Percentiles rank a stretch among this genome's conserved stretches.
Evolutionary conservation across 2,888 invertebrate species (phyloP).

Genomic region (Calameuta pallipes): DNA sequence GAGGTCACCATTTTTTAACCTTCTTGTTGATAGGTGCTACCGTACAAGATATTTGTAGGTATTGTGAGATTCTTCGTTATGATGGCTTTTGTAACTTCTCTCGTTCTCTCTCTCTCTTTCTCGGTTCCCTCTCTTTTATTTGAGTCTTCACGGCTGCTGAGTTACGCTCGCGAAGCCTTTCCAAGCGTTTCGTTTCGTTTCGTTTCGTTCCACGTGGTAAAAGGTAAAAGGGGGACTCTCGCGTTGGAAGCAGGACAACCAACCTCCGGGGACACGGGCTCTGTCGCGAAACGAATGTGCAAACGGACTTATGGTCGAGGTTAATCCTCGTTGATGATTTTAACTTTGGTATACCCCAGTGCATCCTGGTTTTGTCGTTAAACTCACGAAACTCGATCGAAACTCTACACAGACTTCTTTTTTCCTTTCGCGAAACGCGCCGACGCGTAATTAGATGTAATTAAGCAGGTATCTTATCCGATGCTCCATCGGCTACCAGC

Average conservation of each 20-base stretch:
- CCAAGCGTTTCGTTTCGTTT: neutral
- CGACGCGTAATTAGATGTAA: conserved; percentile 57
- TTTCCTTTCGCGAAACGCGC: conserved; percentile 25
- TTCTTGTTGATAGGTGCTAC: neutral
- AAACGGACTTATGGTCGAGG: neutral
- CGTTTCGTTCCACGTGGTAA: neutral
- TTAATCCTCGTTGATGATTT: neutral
- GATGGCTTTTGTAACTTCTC: neutral
- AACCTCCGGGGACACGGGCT: neutral
- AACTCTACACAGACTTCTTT: conserved; percentile 15
- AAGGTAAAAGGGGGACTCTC: neutral
- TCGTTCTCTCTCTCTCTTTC: neutral
- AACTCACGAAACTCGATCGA: conserved; percentile 35
- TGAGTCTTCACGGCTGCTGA: conserved; percentile 16
- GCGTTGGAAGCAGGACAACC: neutral
- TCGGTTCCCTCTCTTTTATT: conserved; percentile 16
- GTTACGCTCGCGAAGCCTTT: conserved; percentile 8
- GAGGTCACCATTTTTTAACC: neutral
- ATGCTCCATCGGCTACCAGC: neutral
- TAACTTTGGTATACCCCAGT: neutral
- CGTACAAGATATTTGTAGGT: neutral
- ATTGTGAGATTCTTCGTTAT: neutral
- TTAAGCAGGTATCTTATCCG: conserved; percentile 53
- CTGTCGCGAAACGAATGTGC: neutral
- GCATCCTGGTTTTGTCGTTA: neutral